Evolutionary conservation across 2,797 vertebrate genomes (phyloP), one percentile per base, ranked within the genome.

Genomic region (Telmatherina bonti): DNA sequence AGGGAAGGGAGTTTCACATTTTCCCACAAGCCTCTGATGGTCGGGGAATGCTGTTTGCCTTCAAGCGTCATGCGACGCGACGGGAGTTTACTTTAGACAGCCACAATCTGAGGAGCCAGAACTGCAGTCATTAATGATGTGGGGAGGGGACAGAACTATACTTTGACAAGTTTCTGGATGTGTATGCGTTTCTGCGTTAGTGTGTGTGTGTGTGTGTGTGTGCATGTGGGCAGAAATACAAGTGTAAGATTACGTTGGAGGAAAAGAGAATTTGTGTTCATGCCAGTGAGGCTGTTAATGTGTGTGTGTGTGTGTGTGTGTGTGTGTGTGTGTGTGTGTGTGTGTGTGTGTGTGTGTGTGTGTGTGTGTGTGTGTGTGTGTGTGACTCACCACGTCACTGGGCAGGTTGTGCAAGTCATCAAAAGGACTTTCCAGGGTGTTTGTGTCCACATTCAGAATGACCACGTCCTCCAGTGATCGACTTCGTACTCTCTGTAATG

Each of bases 391-490:
- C 96, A 99, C 97, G 27, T 99, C 98, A 85, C 94, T 87, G n/a
- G 98, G 98, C 27, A 99, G 94, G 92, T 94, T 96, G 89, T 88
- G 95, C 87, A 99, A 93, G 94, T 99, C 98, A 83, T 96, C 96
- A 81, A 95, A 96, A 22, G 97, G 96, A 71, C 93, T 97, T 93
- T 99, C 97, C 91, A 98, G 92, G 67, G 96, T 95, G 90, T 99
- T 99, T 80, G 96, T 97, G 88, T 99, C 98, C 92, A 98, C 97
- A 67, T 99, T 99, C 64, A 99, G 89, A 85, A 99, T 95, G 86
- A 99, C 94, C 90, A 99, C 97, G 72, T 99, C 98, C 88, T 99
- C 98, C 89, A 99, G 85, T 27, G 96, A 97, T 67, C 95, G 95
- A 68, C 93, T 96, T 89, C 93, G 96, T 1, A 98, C 96, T 91